phyloP scores from a whole-genome alignment of 2,113 vertebrate genomes.

The Grallaria varia region DNA sequence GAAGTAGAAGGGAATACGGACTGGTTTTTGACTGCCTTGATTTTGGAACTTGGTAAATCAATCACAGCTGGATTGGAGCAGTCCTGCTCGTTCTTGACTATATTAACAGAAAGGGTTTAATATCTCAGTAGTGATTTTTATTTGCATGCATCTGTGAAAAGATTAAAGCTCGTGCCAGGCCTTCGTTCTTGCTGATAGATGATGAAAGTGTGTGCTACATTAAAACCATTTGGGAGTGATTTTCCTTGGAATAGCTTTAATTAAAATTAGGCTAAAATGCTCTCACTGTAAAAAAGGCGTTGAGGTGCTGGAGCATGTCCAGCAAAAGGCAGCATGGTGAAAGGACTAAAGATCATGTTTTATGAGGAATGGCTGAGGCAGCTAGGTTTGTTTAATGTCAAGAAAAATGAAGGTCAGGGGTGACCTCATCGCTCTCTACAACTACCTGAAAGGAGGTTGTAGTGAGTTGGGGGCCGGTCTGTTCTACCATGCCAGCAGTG shows the following conservation, averaged over 20 bases:
- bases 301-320: neutral
- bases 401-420: neutral
- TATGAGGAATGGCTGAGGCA: neutral
- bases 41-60: neutral
- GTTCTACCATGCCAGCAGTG: neutral
- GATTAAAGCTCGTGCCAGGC: conserved; percentile 47
- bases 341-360: neutral
- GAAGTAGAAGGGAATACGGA: fast-evolving
- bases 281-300: fast-evolving
- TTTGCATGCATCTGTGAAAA: conserved; percentile 66
- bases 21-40: fast-evolving
- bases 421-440: neutral
- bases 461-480: neutral
- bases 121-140: fast-evolving
- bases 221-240: conserved; percentile 32
- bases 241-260: conserved; percentile 78
- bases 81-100: neutral
- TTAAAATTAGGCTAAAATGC: neutral
- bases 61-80: fast-evolving
- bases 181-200: neutral
- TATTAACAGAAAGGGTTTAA: neutral
- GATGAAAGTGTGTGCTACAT: fast-evolving
- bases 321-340: neutral
- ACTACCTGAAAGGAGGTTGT: neutral
- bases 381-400: neutral